Conservation (phyloP, 23 tunicate species). For the Oikopleura albicans region DNA sequence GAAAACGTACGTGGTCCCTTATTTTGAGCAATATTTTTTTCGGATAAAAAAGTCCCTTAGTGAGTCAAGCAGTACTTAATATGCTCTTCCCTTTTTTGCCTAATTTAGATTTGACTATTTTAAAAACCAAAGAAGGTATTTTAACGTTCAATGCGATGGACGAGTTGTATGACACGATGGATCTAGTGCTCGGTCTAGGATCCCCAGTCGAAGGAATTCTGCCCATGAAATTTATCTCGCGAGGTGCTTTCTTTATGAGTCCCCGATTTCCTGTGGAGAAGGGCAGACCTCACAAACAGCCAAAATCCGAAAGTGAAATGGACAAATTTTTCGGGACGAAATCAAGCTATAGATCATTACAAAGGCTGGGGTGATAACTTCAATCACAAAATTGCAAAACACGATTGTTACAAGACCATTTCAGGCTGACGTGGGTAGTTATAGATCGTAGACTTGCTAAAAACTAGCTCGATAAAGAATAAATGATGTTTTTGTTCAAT, state of each 20-base stretch:
- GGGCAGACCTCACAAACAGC: not conserved
- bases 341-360: not conserved
- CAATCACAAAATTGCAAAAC: not conserved
- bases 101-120: too few relatives aligned
- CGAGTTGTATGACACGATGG: not conserved
- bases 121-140: not conserved
- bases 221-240: not conserved
- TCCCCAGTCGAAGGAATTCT: not conserved
- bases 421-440: too few relatives aligned
- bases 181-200: not conserved
- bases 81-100: too few relatives aligned
- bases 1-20: too few relatives aligned
- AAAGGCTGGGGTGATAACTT: not conserved
- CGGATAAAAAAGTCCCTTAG: too few relatives aligned
- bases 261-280: not conserved
- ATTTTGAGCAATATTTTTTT: too few relatives aligned
- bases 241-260: not conserved
- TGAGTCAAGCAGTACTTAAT: too few relatives aligned
- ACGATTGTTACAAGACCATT: not conserved
- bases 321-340: not conserved
- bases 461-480: too few relatives aligned
- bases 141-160: not conserved
- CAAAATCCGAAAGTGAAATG: not conserved
- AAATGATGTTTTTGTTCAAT: too few relatives aligned
- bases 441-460: too few relatives aligned